These are phyloP conservation scores for Onthophagus sagittarius DNA, from an alignment of 2,888 invertebrate genomes.

Conservation along the genomic window DNA sequence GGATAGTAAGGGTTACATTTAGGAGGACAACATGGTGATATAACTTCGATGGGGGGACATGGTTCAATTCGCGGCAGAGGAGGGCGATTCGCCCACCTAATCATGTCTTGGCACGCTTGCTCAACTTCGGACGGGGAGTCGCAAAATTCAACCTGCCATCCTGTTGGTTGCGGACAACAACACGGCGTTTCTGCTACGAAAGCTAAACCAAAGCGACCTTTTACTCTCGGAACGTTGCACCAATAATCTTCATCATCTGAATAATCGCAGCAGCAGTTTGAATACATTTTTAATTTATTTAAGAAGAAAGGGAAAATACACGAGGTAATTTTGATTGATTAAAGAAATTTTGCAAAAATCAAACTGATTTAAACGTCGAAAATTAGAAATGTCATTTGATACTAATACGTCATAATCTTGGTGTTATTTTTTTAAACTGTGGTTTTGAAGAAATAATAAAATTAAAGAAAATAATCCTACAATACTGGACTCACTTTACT, in stretches of 20 bases:
- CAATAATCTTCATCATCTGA: conserved; percentile 20
- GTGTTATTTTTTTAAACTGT: too few species aligned
- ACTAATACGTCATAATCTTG: too few species aligned
- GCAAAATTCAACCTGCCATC: conserved; percentile 44
- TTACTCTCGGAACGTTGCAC: conserved; percentile 28
- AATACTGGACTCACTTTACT: too few species aligned
- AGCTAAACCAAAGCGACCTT: conserved; percentile 44
- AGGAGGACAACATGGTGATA: conserved; percentile 26
- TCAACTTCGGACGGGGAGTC: conserved; percentile 43
- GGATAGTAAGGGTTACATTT: conserved; percentile 31
- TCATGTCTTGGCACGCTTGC: conserved; percentile 39
- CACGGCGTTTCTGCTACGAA: conserved; percentile 41
- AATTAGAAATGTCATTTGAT: neutral
- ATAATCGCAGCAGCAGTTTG: conserved; percentile 20
- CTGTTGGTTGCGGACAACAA: conserved; percentile 36
- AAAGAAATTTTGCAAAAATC: too few species aligned
- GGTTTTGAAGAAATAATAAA: too few species aligned
- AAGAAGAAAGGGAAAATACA: neutral
- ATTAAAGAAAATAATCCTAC: too few species aligned
- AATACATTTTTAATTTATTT: conserved; percentile 19
- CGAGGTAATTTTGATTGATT: neutral
- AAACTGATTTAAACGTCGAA: neutral
- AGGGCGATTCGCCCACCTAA: conserved; percentile 41
- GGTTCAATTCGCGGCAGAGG: conserved; percentile 33
- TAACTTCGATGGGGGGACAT: conserved; percentile 29